These are phyloP conservation scores for Micromys minutus DNA, from an alignment of 2,113 vertebrate genomes.

Conservation along the genomic window DNA sequence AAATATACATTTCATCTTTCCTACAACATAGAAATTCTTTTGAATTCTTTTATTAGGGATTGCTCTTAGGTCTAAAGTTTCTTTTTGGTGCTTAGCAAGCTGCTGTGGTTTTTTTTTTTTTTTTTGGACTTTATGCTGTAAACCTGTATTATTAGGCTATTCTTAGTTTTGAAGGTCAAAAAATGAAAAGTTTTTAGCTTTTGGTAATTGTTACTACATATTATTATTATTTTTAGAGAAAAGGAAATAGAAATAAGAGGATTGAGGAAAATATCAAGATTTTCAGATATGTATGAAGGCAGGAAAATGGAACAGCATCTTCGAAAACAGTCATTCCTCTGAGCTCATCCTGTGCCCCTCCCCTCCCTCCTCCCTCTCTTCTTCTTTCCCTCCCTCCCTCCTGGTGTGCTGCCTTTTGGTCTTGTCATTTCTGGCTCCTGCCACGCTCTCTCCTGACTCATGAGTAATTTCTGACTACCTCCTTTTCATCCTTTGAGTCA, in stretches of 20 bases:
- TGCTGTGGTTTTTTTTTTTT: slow-evolving; percentile 5
- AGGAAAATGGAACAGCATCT: slow-evolving; percentile 18
- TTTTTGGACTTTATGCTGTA: neutral
- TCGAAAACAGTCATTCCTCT: neutral
- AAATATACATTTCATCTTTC: neutral
- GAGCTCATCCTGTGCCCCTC: neutral
- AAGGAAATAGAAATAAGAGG: neutral
- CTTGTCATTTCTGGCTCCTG: neutral
- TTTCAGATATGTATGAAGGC: slow-evolving; percentile 12
- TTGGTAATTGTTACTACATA: slow-evolving; percentile 18
- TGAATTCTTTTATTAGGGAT: neutral
- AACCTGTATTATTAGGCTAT: neutral
- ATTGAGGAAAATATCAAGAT: neutral
- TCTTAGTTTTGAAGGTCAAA: slow-evolving; percentile 15
- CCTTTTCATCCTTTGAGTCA: slow-evolving; percentile 60
- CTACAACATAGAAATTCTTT: neutral
- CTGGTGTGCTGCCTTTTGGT: neutral
- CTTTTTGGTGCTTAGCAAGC: slow-evolving; percentile 14
- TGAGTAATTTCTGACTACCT: slow-evolving; percentile 55
- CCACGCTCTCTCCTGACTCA: slow-evolving; percentile 35
- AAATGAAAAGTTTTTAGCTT: neutral
- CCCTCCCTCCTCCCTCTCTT: neutral
- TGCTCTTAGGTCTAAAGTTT: neutral
- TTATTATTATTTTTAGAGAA: neutral
- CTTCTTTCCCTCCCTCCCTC: neutral